These are phyloP conservation scores for Scelioninae gen. 1 DNA, from an alignment of 2,888 invertebrate genomes.

Conservation along the genomic window DNA sequence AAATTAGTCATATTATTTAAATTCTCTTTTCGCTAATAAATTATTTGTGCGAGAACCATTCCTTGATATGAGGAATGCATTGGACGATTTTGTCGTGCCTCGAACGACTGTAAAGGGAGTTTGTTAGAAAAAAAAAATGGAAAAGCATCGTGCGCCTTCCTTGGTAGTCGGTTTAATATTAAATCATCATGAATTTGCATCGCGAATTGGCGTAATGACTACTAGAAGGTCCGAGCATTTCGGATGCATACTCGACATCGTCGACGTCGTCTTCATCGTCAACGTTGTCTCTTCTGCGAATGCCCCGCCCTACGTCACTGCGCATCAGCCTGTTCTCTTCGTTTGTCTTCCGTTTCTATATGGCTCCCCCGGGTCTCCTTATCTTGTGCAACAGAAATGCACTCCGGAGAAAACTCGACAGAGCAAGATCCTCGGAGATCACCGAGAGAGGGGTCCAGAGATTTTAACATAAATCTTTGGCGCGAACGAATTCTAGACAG, in stretches of 20 bases:
- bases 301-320: slow-evolving; percentile 36
- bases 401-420: slow-evolving; percentile 65
- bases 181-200: slow-evolving; percentile 81
- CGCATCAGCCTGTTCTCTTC: slow-evolving; percentile 40
- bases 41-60: slow-evolving; percentile 49
- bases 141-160: slow-evolving; percentile 33
- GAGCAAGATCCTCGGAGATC: slow-evolving; percentile 52
- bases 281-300: slow-evolving; percentile 65
- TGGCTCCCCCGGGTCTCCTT: slow-evolving; percentile 62
- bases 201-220: slow-evolving; percentile 78
- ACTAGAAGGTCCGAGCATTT: slow-evolving; percentile 73
- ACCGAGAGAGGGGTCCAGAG: slow-evolving; percentile 52
- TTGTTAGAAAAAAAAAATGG: slow-evolving; percentile 25
- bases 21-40: slow-evolving; percentile 15
- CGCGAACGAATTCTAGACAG: slow-evolving; percentile 80
- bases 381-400: slow-evolving; percentile 47
- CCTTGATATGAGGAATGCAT: slow-evolving; percentile 33
- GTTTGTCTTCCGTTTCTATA: slow-evolving; percentile 63
- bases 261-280: slow-evolving; percentile 65
- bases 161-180: slow-evolving; percentile 74
- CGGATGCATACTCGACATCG: slow-evolving; percentile 72
- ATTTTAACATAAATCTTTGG: slow-evolving; percentile 80
- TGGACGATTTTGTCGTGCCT: slow-evolving; percentile 48
- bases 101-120: slow-evolving; percentile 27
- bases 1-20: slow-evolving; percentile 18